Evolutionary conservation across 35 echinoderm and acorn worm species (phyloP).

Genomic region (Chiridota heheva): DNA sequence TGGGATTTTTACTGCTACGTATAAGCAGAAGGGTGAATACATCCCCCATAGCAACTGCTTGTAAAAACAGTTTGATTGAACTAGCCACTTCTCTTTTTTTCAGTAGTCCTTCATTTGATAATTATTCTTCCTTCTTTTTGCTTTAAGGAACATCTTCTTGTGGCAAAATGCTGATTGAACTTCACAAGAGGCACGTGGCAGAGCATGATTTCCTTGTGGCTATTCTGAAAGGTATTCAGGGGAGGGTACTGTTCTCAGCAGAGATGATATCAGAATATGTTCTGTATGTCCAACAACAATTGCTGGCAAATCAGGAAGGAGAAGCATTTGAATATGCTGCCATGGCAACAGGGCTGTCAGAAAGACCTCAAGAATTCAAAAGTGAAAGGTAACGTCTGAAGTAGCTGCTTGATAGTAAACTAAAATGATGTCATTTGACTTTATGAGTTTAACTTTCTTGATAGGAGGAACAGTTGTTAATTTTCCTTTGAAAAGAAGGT

Average conservation of each 20-base stretch:
- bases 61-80: too few relatives aligned
- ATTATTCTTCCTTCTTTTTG: too few relatives aligned
- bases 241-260: conserved; percentile 62
- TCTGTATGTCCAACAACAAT: conserved; percentile 49
- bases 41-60: too few relatives aligned
- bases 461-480: too few relatives aligned
- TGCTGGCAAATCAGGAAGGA: conserved; percentile 43
- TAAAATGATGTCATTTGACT: too few relatives aligned
- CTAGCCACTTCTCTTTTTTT: too few relatives aligned
- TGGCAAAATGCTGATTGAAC: conserved; percentile 80
- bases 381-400: conserved; percentile 52
- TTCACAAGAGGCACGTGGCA: conserved; percentile 65
- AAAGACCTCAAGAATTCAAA: conserved; percentile 86
- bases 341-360: conserved; percentile 78
- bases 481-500: too few relatives aligned
- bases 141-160: conserved; percentile 61
- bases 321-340: conserved; percentile 75
- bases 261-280: conserved; percentile 97
- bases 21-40: too few relatives aligned
- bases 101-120: too few relatives aligned
- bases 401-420: neutral
- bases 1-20: too few relatives aligned
- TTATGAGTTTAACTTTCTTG: too few relatives aligned
- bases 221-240: conserved; percentile 58
- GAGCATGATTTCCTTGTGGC: conserved; percentile 80